Evolutionary conservation across 2,797 vertebrate species (phyloP), one percentile per base, ranked within the genome.

Genomic region (Propithecus perrieri): DNA sequence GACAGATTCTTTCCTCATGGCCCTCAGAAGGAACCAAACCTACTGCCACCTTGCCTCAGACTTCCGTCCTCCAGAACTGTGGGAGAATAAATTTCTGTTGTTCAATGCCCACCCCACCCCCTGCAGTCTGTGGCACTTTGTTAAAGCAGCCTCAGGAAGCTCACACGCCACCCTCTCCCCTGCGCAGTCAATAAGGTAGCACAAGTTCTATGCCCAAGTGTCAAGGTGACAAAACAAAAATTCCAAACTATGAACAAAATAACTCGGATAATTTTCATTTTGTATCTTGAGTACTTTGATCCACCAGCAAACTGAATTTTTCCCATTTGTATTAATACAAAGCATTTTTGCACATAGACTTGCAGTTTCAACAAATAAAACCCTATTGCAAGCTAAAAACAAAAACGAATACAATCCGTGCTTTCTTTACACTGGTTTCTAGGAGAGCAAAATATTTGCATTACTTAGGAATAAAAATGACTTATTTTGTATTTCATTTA

Each of bases 341-440:
- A 30, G 33, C 24, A 57, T 41, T 61, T 76, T 76, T 86, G 67
- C 43, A 30, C 38, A 30, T 35, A 72, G 38, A 22, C 28, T 30
- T 43, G 18, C 24, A 61, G 53, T 71, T 90, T 55, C 75, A 75
- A 76, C 50, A 86, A 85, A 95, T 38, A 75, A 86, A 89, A 78
- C 24, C n/a, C 33, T 26, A 43, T 67, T 67, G 28, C 41, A 88
- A 46, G 12, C 4, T 55, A 57, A 83, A 41, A 38, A 24, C 0
- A 14, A 50, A 83, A 67, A 20, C 12, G 15, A 43, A 48, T 74
- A 80, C 1, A 71, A n/a, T 20, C 46, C 3, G 0, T 12, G 4
- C 4, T 50, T 14, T 50, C 59, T 91, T 86, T 83, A 38, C 28
- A n/a, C 53, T 76, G 12, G 33, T 57, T 28, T 63, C 55, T 20